phyloP scores from a whole-genome alignment of 2,113 vertebrate species.

The Peromyscus polionotus region DNA sequence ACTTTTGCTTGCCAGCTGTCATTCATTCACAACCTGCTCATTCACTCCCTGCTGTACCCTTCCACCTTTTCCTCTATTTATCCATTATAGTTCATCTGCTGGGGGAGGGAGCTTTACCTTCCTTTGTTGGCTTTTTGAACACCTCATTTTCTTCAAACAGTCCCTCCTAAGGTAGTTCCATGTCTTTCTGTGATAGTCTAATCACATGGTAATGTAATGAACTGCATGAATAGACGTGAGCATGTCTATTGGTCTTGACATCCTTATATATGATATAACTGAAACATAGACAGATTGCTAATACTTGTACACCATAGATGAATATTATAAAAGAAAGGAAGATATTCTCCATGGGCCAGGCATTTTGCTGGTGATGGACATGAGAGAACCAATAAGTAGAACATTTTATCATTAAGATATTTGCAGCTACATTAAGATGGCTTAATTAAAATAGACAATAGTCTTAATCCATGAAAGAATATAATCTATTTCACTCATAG shows the following conservation, averaged over 20 bases:
- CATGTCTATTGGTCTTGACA: background rate
- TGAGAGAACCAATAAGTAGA: background rate
- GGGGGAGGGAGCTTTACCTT: background rate
- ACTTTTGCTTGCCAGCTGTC: background rate
- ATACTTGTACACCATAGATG: background rate
- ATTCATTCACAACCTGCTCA: background rate
- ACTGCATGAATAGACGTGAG: background rate
- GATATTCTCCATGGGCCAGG: background rate
- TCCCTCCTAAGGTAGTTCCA: background rate
- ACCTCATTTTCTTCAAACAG: background rate
- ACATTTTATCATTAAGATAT: background rate
- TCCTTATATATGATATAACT: background rate
- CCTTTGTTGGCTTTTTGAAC: background rate
- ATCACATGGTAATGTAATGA: background rate
- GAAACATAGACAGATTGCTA: background rate
- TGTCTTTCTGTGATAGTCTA: background rate
- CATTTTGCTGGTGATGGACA: background rate
- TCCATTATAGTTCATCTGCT: background rate
- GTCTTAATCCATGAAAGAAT: background rate
- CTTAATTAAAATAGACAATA: background rate
- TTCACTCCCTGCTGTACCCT: background rate
- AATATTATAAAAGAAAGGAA: conserved; percentile 5
- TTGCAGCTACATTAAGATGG: background rate
- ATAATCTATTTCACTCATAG: background rate
- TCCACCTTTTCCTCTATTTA: background rate